Evolutionary conservation across 2,888 invertebrate species (phyloP), one percentile per base, ranked within the genome.

Genomic region (Deilephila porcellus): DNA sequence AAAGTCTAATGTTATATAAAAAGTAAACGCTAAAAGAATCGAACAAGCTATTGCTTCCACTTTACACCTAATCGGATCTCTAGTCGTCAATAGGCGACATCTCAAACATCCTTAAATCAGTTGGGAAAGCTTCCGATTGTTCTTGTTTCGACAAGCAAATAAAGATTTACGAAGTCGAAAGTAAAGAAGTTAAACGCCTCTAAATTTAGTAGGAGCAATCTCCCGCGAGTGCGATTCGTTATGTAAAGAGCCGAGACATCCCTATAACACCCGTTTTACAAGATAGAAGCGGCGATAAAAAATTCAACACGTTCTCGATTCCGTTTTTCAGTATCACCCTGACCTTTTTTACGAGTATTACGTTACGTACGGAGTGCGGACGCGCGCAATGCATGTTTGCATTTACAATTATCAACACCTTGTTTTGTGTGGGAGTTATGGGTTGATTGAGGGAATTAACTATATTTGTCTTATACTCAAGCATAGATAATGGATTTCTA

Each of bases 241-340:
- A 88, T 85, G 86, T 85, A 85, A 86, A 87, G 82, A 84, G 80
- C 74, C 79, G 79, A 85, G 81, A 84, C 84, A 83, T 84, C 85
- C 80, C 81, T 86, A 83, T 85, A 86, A 87, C 86, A 85, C 83
- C 80, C 83, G 82, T 82, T 84, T 86, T 85, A 87, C 87, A 86
- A 87, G 86, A 90, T 86, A 88, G 84, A 67, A 67, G 67, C 45
- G 67, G 45, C 67, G 84, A 84, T 67, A 90, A 90, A 91, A 92
- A 88, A 92, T 89, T 91, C 90, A 90, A 83, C 85, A 87, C 83
- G 83, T 81, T 87, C 86, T 85, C 86, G 85, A 88, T 88, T 87
- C 85, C 80, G 86, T 89, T 91, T 88, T 89, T 87, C 86, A 87
- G 86, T 85, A 85, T 84, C 82, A 25, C 67, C 67, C 52, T 67